These are phyloP conservation scores for Agrotis exclamationis DNA, from an alignment of 2,888 invertebrate species.

Conservation along the genomic window DNA sequence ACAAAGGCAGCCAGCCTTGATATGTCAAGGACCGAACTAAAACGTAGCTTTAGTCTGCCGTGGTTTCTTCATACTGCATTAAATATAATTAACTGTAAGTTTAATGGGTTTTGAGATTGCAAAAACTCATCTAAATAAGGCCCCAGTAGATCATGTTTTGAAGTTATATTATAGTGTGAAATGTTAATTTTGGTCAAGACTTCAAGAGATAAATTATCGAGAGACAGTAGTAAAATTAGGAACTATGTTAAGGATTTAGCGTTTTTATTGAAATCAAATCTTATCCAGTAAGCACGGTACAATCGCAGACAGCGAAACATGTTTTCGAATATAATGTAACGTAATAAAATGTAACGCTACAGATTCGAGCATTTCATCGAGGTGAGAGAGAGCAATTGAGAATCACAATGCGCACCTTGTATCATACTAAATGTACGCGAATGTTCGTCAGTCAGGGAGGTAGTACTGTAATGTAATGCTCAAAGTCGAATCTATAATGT, in stretches of 20 bases:
- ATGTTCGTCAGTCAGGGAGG: too few species aligned
- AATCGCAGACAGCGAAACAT: constrained; percentile 9
- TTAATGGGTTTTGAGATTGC: constrained; percentile 30
- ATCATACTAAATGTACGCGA: too few species aligned
- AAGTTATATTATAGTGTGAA: constrained; percentile 11
- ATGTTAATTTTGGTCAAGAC: constrained; percentile 22
- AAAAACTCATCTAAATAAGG: constrained; percentile 39
- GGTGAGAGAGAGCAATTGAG: too few species aligned
- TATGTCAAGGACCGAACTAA: constrained; percentile 71
- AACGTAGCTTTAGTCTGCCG: constrained; percentile 17
- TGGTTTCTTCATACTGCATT: constrained; percentile 43
- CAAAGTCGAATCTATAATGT: too few species aligned
- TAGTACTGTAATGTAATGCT: too few species aligned
- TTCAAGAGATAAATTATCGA: constrained; percentile 19
- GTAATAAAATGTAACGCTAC: too few species aligned
- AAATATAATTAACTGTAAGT: constrained; percentile 31
- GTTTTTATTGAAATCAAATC: constrained; percentile 1
- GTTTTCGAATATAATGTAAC: too few species aligned
- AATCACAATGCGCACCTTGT: too few species aligned
- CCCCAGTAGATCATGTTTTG: constrained; percentile 6
- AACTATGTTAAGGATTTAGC: neutral
- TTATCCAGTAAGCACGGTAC: constrained; percentile 1
- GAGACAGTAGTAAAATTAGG: constrained; percentile 8
- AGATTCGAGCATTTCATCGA: too few species aligned
- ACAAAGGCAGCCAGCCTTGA: constrained; percentile 70